phyloP scores from a whole-genome alignment of 2,113 vertebrate species.

The Megaleporinus macrocephalus region DNA sequence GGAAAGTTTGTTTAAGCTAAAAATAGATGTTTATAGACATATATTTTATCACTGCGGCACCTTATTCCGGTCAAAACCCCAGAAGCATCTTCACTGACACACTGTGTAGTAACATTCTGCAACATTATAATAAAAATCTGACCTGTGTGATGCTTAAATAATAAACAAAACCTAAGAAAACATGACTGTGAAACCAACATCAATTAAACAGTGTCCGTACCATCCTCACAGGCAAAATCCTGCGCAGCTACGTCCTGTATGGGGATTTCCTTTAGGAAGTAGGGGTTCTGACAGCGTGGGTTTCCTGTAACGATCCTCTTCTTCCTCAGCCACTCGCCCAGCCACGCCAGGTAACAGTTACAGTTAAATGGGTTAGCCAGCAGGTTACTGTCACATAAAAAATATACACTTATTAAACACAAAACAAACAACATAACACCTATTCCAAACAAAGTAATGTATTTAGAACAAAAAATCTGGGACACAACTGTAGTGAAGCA shows the following conservation, averaged over 20 bases:
- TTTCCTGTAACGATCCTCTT: slow-evolving; percentile 97
- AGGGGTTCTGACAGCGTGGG: slow-evolving; percentile 95
- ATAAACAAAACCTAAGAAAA: too few relatives aligned
- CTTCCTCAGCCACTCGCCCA: slow-evolving; percentile 96
- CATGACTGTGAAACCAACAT: too few relatives aligned
- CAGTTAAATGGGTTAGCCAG: slow-evolving; percentile 99
- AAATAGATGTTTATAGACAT: slow-evolving; percentile 12
- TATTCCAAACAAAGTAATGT: too few relatives aligned
- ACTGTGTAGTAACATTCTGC: too few relatives aligned
- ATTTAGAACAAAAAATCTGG: too few relatives aligned
- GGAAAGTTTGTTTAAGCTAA: slow-evolving; percentile 13
- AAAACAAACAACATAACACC: too few relatives aligned
- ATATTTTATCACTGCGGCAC: slow-evolving; percentile 1
- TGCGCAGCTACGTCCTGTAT: slow-evolving; percentile 97
- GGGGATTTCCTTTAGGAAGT: slow-evolving; percentile 98
- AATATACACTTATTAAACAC: not conserved
- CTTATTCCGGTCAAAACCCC: not conserved
- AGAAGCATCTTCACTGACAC: too few relatives aligned
- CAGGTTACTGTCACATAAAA: slow-evolving; percentile 80
- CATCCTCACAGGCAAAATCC: slow-evolving; percentile 97
- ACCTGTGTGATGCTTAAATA: too few relatives aligned
- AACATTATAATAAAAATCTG: too few relatives aligned
- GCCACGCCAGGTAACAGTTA: slow-evolving; percentile 95
- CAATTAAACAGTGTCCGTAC: slow-evolving; percentile 74
- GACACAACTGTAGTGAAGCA: too few relatives aligned